Percentiles rank a stretch among this genome's conserved stretches.
Evolutionary conservation across 2,797 vertebrate genomes (phyloP).

Genomic region (Salarias fasciatus): DNA sequence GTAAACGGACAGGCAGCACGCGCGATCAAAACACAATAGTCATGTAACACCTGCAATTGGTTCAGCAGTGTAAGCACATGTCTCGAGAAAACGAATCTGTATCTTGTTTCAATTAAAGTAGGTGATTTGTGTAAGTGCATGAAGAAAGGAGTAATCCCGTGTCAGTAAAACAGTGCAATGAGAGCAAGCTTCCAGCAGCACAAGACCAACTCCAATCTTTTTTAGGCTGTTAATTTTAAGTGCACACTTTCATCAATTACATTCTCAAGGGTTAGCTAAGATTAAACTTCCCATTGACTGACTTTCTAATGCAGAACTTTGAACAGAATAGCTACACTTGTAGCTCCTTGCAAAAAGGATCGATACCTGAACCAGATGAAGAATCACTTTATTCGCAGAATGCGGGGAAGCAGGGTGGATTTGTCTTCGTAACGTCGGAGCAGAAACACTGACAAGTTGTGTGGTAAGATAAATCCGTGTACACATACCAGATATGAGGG

Average conservation of each 20-base stretch:
- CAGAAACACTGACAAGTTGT: slow-evolving; percentile 23
- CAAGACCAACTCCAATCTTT: slow-evolving; percentile 29
- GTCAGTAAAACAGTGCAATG: neutral
- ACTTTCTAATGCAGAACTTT: slow-evolving; percentile 54
- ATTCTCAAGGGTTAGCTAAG: slow-evolving; percentile 34
- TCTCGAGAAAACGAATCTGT: too few species aligned
- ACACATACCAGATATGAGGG: slow-evolving; percentile 10
- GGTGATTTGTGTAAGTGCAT: too few species aligned
- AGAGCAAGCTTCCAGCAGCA: neutral
- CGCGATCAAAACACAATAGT: too few species aligned
- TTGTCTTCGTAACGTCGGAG: slow-evolving; percentile 45
- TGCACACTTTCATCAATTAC: slow-evolving; percentile 47
- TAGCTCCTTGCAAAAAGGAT: slow-evolving; percentile 43
- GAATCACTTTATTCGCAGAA: slow-evolving; percentile 52
- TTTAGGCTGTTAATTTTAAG: slow-evolving; percentile 32
- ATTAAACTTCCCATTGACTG: slow-evolving; percentile 46
- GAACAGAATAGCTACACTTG: slow-evolving; percentile 55
- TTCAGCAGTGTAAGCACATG: too few species aligned
- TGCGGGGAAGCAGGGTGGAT: slow-evolving; percentile 33
- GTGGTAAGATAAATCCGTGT: slow-evolving; percentile 43
- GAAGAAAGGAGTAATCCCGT: too few species aligned
- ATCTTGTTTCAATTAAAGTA: too few species aligned
- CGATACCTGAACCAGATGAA: slow-evolving; percentile 65
- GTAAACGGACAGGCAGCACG: too few species aligned
- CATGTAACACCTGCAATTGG: too few species aligned